Base-by-base conservation (phyloP, 2,113 vertebrate species). In the Parotia lawesii region DNA sequence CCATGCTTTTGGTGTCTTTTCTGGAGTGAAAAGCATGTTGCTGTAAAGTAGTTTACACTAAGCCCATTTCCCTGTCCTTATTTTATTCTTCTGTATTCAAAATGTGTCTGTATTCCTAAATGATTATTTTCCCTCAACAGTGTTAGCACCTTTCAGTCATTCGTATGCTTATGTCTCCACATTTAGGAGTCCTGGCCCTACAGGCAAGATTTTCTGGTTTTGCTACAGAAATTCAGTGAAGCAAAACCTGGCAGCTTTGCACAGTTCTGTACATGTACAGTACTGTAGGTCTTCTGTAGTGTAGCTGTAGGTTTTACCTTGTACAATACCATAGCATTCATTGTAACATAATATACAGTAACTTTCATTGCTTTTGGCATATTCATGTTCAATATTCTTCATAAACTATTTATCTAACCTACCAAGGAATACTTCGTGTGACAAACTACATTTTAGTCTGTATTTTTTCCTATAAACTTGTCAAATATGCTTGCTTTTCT, bases 201-300 rank as follows among this genome's bases (percentile, higher is more conserved):
- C 58, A 93, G 89, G 93, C 93, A 95, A 94, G 91, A 92, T 89
- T 94, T 96, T 96, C 94, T 96, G 87, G 66, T 91, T 95, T 94
- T 91, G 54, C 81, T 91, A 47, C 84, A 95, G 94, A 94, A 96
- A 94, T 85, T 94, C 89, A 93, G 38, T 92, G 87, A 94, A 96
- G 93, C 87, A 94, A 95, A 96, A 95, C 91, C 87, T 95, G 91
- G 66, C 94, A 94, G 70, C 73, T 89, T 94, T 82, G 93, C 80
- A 82, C 65, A 76, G 42, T 91, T 95, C 81, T 3, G 21, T 83
- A 87, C 93, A 79, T 0, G 33, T 70, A 87, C 42, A 91, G 58
- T 58, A 95, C 66, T 92, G 74, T 82, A 76, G 42, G 35, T 73
- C 70, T 91, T 93, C 84, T 91, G 84, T 82, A 87, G 57, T 5